These are phyloP conservation scores for Steatornis caripensis DNA, from an alignment of 2,113 vertebrate genomes.

Conservation along the genomic window DNA sequence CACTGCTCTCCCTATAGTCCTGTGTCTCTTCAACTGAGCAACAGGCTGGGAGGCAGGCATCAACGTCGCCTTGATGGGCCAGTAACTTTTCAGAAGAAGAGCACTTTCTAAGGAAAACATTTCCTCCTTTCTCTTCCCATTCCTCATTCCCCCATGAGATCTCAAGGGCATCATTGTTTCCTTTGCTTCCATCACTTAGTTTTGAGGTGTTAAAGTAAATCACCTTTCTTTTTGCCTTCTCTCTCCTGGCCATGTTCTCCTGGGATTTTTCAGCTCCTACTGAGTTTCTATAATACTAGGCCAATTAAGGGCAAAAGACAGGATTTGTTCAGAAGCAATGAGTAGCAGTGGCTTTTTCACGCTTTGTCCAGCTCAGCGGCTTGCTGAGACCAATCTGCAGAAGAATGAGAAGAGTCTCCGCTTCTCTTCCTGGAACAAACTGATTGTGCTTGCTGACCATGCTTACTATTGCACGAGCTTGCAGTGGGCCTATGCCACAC, in stretches of 20 bases:
- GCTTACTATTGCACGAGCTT: neutral
- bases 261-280: neutral
- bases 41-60: neutral
- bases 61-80: rapidly evolving
- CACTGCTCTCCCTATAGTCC: neutral
- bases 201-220: neutral
- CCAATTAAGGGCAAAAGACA: neutral
- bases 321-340: neutral
- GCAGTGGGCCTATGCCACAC: neutral
- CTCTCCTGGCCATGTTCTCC: neutral
- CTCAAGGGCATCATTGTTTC: neutral
- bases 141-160: neutral
- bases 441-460: neutral
- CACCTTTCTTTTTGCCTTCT: neutral
- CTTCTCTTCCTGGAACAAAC: neutral
- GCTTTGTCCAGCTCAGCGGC: neutral
- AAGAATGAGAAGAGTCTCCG: neutral
- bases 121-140: neutral
- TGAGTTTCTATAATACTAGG: neutral
- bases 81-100: neutral
- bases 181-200: neutral
- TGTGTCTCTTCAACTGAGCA: neutral
- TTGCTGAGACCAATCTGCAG: neutral
- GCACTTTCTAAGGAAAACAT: neutral
- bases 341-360: neutral